phyloP scores from a whole-genome alignment of 2,113 vertebrate genomes.

The Girardinichthys multiradiatus region DNA sequence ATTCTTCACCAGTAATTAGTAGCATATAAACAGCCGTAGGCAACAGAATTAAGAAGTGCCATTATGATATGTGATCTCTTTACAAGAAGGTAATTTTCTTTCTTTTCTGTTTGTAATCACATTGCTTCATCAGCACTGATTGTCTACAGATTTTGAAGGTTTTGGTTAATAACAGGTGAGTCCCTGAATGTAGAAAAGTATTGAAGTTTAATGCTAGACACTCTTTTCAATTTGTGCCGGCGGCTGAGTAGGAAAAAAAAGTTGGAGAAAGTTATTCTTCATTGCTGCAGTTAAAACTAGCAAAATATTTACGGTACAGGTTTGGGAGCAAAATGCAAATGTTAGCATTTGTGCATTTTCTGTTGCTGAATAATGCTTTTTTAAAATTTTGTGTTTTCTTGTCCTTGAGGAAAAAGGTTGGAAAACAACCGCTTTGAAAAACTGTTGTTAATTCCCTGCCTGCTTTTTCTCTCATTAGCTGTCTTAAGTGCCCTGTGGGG shows the following conservation, averaged over 20 bases:
- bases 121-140: conserved; percentile 21
- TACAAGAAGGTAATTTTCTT: conserved; percentile 37
- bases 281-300: conserved; percentile 30
- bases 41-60: conserved; percentile 71
- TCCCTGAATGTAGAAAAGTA: conserved; percentile 45
- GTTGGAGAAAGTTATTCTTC: conserved; percentile 4
- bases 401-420: conserved; percentile 71
- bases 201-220: conserved; percentile 43
- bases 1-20: conserved; percentile 76
- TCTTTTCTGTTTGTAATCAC: conserved; percentile 63
- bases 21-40: conserved; percentile 74
- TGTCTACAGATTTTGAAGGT: conserved; percentile 18
- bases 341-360: conserved; percentile 49
- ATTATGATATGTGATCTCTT: conserved; percentile 66
- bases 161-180: conserved; percentile 34
- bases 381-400: conserved; percentile 53
- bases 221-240: conserved; percentile 12
- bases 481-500: conserved; percentile 71
- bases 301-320: conserved; percentile 5
- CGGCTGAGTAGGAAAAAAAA: conserved; percentile 2
- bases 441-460: conserved; percentile 72
- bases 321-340: conserved; percentile 62
- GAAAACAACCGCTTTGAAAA: conserved; percentile 72
- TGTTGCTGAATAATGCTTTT: conserved; percentile 59
- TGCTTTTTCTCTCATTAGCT: conserved; percentile 75